These are phyloP conservation scores for Chiloscyllium plagiosum DNA, from an alignment of 2,113 vertebrate species.

Conservation along the genomic window DNA sequence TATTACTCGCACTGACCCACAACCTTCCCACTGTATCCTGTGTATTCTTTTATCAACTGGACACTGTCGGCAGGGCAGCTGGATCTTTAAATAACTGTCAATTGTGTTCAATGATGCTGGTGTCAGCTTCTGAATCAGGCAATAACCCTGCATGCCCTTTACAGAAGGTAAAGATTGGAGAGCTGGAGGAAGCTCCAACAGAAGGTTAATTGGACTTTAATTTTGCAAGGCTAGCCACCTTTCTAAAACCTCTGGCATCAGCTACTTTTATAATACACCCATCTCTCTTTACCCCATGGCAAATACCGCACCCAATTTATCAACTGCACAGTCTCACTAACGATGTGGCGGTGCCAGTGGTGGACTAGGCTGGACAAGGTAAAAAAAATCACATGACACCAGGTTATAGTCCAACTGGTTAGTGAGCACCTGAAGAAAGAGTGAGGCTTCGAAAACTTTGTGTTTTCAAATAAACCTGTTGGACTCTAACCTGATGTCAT, in stretches of 20 bases:
- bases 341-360: too few relatives aligned
- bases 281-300: background rate
- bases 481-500: too few relatives aligned
- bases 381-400: too few relatives aligned
- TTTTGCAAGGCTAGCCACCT: background rate
- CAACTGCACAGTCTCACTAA: background rate
- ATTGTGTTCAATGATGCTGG: background rate
- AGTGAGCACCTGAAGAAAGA: too few relatives aligned
- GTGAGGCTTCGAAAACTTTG: too few relatives aligned
- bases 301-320: background rate
- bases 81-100: background rate
- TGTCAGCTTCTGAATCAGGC: background rate
- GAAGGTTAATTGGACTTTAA: background rate
- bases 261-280: background rate
- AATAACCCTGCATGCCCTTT: background rate
- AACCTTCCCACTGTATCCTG: background rate
- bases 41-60: background rate
- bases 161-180: background rate
- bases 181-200: background rate
- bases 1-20: background rate
- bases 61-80: background rate
- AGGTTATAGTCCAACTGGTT: too few relatives aligned
- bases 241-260: background rate
- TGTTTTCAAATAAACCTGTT: too few relatives aligned
- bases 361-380: too few relatives aligned